These are phyloP conservation scores for Heliconius hermathena DNA, from an alignment of 1,140 invertebrate genomes.

Conservation along the genomic window DNA sequence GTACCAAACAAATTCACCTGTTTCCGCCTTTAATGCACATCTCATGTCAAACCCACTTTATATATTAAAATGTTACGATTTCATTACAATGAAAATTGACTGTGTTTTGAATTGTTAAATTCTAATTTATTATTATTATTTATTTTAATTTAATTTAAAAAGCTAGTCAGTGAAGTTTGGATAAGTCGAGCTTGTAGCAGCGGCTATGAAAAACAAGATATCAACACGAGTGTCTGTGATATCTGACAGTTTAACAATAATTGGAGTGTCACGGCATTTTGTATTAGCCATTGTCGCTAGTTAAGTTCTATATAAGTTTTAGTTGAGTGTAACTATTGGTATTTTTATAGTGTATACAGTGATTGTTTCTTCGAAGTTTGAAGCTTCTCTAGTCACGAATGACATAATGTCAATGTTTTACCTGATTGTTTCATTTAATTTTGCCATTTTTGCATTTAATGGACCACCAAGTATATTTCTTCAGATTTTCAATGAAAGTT, in stretches of 20 bases:
- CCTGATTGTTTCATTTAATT: neutral
- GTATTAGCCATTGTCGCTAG: neutral
- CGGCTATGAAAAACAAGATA: neutral
- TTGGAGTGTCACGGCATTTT: neutral
- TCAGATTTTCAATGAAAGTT: neutral
- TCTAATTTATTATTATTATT: conserved; percentile 62
- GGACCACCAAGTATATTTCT: conserved; percentile 1
- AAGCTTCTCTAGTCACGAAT: conserved; percentile 68
- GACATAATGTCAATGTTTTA: conserved; percentile 51
- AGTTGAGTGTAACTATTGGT: conserved; percentile 25
- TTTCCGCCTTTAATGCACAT: conserved; percentile 66
- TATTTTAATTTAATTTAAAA: conserved; percentile 68
- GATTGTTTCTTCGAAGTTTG: conserved; percentile 58
- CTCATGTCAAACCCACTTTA: conserved; percentile 59
- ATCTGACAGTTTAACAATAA: conserved; percentile 12
- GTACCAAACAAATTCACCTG: conserved; percentile 59
- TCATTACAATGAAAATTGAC: conserved; percentile 40
- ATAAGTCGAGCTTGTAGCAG: conserved; percentile 53
- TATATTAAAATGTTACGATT: conserved; percentile 47
- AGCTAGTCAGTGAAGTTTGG: conserved; percentile 73
- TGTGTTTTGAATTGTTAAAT: conserved; percentile 53
- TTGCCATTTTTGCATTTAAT: neutral
- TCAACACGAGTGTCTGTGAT: conserved; percentile 10
- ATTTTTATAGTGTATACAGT: conserved; percentile 47
- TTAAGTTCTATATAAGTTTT: conserved; percentile 14